Base-by-base conservation (phyloP, 37 sponge, comb jelly and placozoan genomes). In the Haliclona indistincta region DNA sequence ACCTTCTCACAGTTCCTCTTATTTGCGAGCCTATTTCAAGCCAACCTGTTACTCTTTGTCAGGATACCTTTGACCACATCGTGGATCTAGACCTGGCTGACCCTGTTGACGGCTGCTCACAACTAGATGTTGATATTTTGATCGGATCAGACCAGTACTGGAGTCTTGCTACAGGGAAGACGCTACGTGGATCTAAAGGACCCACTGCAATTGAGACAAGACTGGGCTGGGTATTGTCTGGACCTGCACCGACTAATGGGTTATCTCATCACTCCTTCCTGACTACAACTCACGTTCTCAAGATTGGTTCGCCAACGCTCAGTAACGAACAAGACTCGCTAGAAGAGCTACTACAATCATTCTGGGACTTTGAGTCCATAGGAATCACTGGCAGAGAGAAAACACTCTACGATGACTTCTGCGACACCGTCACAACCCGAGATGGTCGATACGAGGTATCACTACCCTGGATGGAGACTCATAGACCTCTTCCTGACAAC, bases 331-430 rank as follows among this genome's bases (percentile, higher is more conserved):
- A n/a, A n/a, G n/a, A n/a, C n/a, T n/a, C n/a, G n/a, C 62, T 55
- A 38, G 43, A 15, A 15, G 74, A 74, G 62, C 74, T 60, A 43
- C 62, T 74, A n/a, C 38, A 62, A 39, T 56, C 74, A 30, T 74
- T 76, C 54, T 76, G 77, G 77, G 65, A 63, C 23, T 66, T 76
- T n/a, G 77, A 76, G 66, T 65, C 77, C 8, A 23, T 76, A 43
- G 77, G 77, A 28, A 76, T 76, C 19, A 19, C 5, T 29, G 67
- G 64, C 7, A 44, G 13, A 23, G 77, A 76, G 35, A 64, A 76
- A 38, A 76, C 77, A 1, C 66, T 64, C 13, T 49, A 64, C 23
- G 67, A 76, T 25, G 65, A 63, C 20, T 76, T 76, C 45, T 17
- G 53, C 17, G 32, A 40, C 54, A 32, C 49, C 25, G 36, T 76